phyloP scores from a whole-genome alignment of 2,797 vertebrate species.

The Knipowitschia caucasica region DNA sequence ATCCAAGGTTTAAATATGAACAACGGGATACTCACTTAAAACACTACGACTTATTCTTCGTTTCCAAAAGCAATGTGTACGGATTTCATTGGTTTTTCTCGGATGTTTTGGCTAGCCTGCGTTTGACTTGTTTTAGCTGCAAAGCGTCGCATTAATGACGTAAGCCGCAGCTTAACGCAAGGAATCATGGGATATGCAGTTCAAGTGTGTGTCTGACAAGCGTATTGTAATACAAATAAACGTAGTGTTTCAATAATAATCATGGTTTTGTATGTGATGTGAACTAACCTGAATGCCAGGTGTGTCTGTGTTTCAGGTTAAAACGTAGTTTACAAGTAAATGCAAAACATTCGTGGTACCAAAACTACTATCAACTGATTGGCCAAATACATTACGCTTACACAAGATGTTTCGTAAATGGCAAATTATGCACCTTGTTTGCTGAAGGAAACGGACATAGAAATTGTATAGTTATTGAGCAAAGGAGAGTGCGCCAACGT shows the following conservation, averaged over 20 bases:
- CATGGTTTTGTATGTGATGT: background rate
- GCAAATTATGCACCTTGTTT: slow-evolving; percentile 44
- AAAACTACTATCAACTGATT: slow-evolving; percentile 46
- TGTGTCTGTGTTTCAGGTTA: background rate
- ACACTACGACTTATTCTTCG: background rate
- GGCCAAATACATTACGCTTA: slow-evolving; percentile 45
- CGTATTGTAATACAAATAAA: background rate
- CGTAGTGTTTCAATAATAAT: background rate
- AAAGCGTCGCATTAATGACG: slow-evolving; percentile 52
- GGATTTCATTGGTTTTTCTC: background rate
- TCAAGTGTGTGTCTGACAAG: background rate
- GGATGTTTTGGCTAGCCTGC: slow-evolving; percentile 39
- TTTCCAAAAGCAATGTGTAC: background rate
- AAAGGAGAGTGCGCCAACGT: fast-evolving
- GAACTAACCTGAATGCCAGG: background rate
- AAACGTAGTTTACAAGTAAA: background rate
- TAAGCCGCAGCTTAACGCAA: fast-evolving
- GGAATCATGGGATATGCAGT: slow-evolving; percentile 50
- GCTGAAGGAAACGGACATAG: background rate
- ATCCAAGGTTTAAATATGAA: background rate
- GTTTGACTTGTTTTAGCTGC: slow-evolving; percentile 44
- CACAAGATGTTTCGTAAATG: slow-evolving; percentile 65
- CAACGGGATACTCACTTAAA: background rate
- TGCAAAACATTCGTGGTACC: background rate
- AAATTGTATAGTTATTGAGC: background rate